Conservation (phyloP, 2,888 invertebrate species). For the Drosophila flavopinicola region DNA sequence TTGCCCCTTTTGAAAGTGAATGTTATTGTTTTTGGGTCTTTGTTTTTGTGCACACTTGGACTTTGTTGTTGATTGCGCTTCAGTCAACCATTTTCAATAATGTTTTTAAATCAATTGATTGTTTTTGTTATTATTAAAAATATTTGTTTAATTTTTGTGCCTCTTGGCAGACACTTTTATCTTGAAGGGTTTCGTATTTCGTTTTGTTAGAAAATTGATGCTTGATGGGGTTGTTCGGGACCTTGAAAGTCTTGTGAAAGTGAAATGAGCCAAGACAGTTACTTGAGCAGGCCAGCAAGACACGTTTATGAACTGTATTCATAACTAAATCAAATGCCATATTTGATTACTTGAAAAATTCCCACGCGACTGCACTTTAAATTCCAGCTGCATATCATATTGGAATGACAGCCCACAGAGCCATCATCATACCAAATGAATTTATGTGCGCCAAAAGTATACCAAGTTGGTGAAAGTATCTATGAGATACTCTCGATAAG, state of each 20-base stretch:
- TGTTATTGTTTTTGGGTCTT: conserved; percentile 46
- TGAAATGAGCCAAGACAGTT: conserved; percentile 21
- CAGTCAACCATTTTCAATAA: conserved; percentile 63
- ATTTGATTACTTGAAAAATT: conserved; percentile 16
- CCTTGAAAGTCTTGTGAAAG: conserved; percentile 48
- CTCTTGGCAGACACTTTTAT: conserved; percentile 35
- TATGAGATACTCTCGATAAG: conserved; percentile 16
- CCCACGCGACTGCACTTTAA: conserved; percentile 43
- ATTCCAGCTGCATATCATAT: conserved; percentile 57
- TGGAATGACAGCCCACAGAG: conserved; percentile 32
- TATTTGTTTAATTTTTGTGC: conserved; percentile 52
- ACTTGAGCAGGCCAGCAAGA: background rate
- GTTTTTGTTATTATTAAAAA: conserved; percentile 64
- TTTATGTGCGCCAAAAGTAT: conserved; percentile 41
- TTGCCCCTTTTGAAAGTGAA: conserved; percentile 56
- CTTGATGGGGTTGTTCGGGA: conserved; percentile 19
- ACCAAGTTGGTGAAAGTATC: conserved; percentile 48
- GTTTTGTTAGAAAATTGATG: conserved; percentile 27
- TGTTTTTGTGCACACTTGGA: conserved; percentile 42
- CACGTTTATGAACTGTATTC: conserved; percentile 26
- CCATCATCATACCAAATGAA: conserved; percentile 25
- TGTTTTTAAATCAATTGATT: conserved; percentile 66
- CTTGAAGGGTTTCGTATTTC: conserved; percentile 36
- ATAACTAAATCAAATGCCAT: conserved; percentile 33
- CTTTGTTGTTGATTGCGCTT: conserved; percentile 64